Conservation (phyloP, 2,113 vertebrate genomes). For the Eretmodus cyanostictus region DNA sequence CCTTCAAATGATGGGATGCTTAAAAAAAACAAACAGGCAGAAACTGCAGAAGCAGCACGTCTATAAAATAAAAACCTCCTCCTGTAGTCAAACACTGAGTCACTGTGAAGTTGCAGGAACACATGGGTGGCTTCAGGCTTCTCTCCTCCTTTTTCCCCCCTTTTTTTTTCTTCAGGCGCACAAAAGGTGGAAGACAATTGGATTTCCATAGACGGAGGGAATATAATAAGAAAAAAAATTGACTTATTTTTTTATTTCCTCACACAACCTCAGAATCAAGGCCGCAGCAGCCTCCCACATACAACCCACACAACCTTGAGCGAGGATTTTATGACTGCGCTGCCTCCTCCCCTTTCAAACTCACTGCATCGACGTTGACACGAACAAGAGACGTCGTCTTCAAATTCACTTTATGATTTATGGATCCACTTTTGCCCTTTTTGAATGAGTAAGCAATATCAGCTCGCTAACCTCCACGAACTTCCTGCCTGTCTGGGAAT, state of each 20-base stretch:
- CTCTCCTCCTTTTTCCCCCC: neutral
- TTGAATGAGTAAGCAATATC: constrained; percentile 13
- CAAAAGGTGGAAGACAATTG: neutral
- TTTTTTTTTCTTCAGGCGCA: neutral
- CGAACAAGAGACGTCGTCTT: constrained; percentile 1
- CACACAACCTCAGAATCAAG: constrained; percentile 4
- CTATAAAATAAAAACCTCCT: neutral
- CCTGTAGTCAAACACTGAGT: constrained; percentile 9
- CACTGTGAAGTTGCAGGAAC: constrained; percentile 1
- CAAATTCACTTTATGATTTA: constrained; percentile 6
- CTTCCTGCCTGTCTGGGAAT: neutral
- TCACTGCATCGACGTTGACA: neutral
- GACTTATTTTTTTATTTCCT: neutral
- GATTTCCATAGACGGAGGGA: constrained; percentile 3
- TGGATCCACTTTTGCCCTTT: constrained; percentile 13
- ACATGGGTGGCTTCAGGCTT: neutral
- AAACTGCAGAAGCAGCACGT: neutral
- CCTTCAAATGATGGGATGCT: neutral
- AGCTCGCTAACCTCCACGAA: neutral
- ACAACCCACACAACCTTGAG: constrained; percentile 36
- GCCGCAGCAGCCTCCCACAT: constrained; percentile 19
- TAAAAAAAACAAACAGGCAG: neutral
- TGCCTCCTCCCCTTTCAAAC: neutral
- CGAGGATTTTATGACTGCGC: constrained; percentile 2
- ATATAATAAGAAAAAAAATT: neutral